Evolutionary conservation across 2,797 vertebrate genomes (phyloP).

Genomic region (Rhodeus uyekii): DNA sequence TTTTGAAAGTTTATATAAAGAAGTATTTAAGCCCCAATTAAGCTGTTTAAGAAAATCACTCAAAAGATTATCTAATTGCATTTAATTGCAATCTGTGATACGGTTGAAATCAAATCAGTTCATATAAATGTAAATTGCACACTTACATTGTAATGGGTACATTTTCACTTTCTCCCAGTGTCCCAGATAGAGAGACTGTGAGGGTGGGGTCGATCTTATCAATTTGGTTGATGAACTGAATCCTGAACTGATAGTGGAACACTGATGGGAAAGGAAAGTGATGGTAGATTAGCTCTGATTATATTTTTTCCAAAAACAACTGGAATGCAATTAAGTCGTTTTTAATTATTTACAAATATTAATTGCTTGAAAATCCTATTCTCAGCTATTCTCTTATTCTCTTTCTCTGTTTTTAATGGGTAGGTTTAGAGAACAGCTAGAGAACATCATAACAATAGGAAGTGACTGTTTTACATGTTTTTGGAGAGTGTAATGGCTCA

Average conservation of each 20-base stretch:
- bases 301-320: not conserved
- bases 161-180: constrained; percentile 80
- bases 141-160: constrained; percentile 86
- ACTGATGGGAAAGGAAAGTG: constrained; percentile 70
- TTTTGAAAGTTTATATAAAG: too few relatives aligned
- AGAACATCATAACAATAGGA: not conserved
- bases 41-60: too few relatives aligned
- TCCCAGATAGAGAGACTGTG: constrained; percentile 82
- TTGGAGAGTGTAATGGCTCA: not conserved
- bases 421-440: not conserved
- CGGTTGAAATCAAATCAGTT: too few relatives aligned
- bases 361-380: not conserved
- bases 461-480: not conserved
- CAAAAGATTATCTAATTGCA: too few relatives aligned
- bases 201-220: constrained; percentile 77
- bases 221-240: constrained; percentile 84
- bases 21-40: too few relatives aligned
- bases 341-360: not conserved
- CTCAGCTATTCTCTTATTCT: too few relatives aligned
- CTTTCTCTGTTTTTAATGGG: too few relatives aligned
- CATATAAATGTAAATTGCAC: not conserved
- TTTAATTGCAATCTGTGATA: too few relatives aligned
- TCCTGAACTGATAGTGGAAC: constrained; percentile 92
- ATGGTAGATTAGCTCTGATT: not conserved
- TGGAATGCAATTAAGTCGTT: not conserved